Conservation (phyloP, 2,888 invertebrate genomes). For the Cephus spinipes region DNA sequence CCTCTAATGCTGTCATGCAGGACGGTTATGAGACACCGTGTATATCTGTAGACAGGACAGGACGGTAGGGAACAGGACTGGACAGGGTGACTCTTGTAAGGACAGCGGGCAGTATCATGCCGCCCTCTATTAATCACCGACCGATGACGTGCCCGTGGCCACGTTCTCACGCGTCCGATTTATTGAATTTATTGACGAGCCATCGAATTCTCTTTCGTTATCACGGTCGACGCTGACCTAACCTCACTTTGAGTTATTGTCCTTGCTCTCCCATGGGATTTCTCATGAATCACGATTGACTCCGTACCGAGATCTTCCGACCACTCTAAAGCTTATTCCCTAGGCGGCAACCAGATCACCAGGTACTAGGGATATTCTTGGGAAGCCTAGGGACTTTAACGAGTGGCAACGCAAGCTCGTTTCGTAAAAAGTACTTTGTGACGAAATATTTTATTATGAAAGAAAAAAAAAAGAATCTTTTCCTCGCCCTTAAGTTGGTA, state of each 20-base stretch:
- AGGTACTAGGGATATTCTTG: background rate
- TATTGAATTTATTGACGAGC: slow-evolving; percentile 10
- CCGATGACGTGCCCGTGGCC: slow-evolving; percentile 41
- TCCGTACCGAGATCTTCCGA: background rate
- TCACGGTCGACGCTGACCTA: slow-evolving; percentile 1
- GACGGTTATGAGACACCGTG: slow-evolving; percentile 48
- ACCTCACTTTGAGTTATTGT: slow-evolving; percentile 1
- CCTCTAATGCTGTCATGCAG: slow-evolving; percentile 25
- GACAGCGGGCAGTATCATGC: slow-evolving; percentile 36
- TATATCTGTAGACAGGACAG: slow-evolving; percentile 24
- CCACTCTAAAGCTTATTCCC: background rate
- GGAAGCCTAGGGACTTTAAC: background rate
- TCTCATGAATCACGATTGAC: background rate
- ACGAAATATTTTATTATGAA: background rate
- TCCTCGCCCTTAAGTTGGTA: background rate
- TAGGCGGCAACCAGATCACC: background rate
- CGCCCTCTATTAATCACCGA: slow-evolving; percentile 47
- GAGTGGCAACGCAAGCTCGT: background rate
- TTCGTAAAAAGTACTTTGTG: background rate
- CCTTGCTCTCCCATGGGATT: background rate
- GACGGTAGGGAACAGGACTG: slow-evolving; percentile 15
- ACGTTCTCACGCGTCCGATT: slow-evolving; percentile 41
- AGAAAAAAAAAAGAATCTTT: background rate
- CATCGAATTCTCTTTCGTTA: slow-evolving; percentile 5
- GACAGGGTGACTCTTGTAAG: slow-evolving; percentile 34